Evolutionary conservation across 2,113 vertebrate genomes (phyloP).

Genomic region (Neotragus pygmaeus): DNA sequence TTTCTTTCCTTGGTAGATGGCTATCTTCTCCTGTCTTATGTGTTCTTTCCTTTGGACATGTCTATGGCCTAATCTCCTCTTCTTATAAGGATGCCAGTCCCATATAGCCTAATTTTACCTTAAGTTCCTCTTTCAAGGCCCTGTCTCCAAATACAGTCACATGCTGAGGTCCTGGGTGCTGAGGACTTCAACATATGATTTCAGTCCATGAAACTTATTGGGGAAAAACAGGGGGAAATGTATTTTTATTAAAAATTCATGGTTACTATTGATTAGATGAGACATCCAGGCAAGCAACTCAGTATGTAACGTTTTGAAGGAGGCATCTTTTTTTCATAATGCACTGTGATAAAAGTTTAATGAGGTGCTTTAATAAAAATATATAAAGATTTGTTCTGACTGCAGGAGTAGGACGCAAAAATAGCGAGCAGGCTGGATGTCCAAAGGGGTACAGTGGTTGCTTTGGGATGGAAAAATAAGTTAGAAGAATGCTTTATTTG

Average conservation of each 20-base stretch:
- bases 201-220: neutral
- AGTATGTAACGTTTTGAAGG: neutral
- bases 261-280: neutral
- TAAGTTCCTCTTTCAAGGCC: neutral
- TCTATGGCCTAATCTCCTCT: neutral
- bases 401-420: neutral
- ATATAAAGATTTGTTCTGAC: neutral
- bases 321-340: neutral
- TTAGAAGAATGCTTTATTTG: conserved; percentile 1
- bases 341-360: conserved; percentile 34
- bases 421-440: neutral
- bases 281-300: neutral
- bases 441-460: neutral
- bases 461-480: neutral
- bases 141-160: neutral
- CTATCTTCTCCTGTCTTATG: neutral
- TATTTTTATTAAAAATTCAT: conserved; percentile 11
- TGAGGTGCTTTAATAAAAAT: conserved; percentile 4
- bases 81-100: neutral
- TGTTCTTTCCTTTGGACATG: neutral
- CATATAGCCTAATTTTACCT: neutral
- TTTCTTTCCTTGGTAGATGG: neutral
- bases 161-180: neutral
- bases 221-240: neutral
- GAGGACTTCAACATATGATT: neutral